Conservation (phyloP, 35 echinoderm and acorn worm genomes). For the Ophioderma brevispina region DNA sequence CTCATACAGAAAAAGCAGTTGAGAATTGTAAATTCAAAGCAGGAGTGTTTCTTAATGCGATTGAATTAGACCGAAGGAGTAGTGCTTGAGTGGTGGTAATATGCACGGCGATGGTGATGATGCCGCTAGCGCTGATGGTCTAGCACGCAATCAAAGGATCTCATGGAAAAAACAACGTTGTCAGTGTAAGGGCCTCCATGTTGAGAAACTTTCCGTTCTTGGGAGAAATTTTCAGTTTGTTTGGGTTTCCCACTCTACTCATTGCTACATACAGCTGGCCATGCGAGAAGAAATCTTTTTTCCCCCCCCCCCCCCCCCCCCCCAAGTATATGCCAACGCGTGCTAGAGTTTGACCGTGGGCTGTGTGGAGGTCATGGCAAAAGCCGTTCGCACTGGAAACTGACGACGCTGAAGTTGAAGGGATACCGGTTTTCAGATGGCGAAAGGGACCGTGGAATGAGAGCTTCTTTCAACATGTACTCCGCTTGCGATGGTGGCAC, state of each 20-base stretch:
- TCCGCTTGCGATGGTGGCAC: constrained; percentile 2
- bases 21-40: too few species aligned
- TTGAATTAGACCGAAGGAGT: too few species aligned
- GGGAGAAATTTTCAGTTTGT: not conserved
- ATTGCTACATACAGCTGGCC: constrained; percentile 9
- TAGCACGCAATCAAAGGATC: too few species aligned
- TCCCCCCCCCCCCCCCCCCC: too few species aligned
- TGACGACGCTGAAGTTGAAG: constrained; percentile 18
- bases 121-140: too few species aligned
- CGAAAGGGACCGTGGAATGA: constrained; percentile 12
- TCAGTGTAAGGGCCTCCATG: constrained; percentile 16
- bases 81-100: not conserved
- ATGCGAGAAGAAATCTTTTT: constrained; percentile 6
- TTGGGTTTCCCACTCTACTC: constrained; percentile 11
- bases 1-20: too few species aligned
- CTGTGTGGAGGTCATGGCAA: not conserved
- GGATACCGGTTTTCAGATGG: constrained; percentile 23
- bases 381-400: not conserved
- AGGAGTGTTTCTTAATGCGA: too few species aligned
- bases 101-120: not conserved
- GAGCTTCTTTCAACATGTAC: not conserved
- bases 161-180: constrained; percentile 11
- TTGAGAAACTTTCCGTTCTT: not conserved
- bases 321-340: not conserved
- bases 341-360: not conserved